phyloP scores from a whole-genome alignment of 2,797 vertebrate genomes.

The Peromyscus eremicus region DNA sequence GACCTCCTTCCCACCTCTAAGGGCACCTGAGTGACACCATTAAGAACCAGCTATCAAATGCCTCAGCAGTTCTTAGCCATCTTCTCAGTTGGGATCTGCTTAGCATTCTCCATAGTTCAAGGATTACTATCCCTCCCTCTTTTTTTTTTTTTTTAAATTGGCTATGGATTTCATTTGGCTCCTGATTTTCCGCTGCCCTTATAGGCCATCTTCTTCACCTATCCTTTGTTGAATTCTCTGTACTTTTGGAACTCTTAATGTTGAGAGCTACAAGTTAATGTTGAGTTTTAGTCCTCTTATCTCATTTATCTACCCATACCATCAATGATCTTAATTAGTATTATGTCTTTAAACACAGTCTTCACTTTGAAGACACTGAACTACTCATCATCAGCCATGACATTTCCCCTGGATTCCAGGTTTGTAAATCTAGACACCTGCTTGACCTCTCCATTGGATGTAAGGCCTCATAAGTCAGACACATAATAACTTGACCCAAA shows the following conservation, averaged over 20 bases:
- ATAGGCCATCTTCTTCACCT: not conserved
- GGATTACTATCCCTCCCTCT: not conserved
- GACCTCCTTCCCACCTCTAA: not conserved
- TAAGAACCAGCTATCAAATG: not conserved
- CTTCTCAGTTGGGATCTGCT: not conserved
- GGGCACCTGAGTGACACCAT: not conserved
- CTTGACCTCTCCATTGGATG: not conserved
- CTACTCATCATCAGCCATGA: not conserved
- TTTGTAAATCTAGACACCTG: not conserved
- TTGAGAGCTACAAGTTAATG: not conserved
- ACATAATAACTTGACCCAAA: not conserved
- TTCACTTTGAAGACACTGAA: not conserved
- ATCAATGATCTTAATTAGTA: not conserved
- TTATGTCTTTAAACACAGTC: not conserved
- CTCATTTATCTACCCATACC: not conserved
- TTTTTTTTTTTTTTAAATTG: not conserved
- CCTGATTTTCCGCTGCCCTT: not conserved
- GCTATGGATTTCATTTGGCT: not conserved
- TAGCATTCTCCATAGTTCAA: fast-evolving
- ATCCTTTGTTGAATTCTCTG: not conserved
- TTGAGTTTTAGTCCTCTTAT: not conserved
- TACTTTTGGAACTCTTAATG: not conserved
- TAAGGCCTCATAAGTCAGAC: not conserved
- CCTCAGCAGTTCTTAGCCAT: not conserved
- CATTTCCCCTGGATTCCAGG: not conserved